Percentiles rank a stretch among this genome's conserved stretches.
phyloP scores from a whole-genome alignment of 2,797 vertebrate genomes.

The Rhynchotus rufescens region DNA sequence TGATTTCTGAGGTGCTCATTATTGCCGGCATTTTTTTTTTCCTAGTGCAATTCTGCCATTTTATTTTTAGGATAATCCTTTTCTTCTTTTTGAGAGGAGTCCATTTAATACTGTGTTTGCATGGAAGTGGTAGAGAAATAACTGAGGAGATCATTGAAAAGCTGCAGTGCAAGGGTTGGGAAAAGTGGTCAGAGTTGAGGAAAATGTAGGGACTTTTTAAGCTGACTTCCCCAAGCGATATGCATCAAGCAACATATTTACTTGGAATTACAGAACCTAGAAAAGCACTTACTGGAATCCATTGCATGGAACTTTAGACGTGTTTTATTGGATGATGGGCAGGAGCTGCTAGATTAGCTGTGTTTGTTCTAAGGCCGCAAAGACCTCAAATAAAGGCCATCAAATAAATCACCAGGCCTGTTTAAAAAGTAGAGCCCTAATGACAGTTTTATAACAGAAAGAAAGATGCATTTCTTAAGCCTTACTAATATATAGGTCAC shows the following conservation, averaged over 20 bases:
- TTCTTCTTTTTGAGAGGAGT: not conserved
- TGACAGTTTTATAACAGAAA: not conserved
- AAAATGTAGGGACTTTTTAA: not conserved
- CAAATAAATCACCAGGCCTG: not conserved
- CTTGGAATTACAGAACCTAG: not conserved
- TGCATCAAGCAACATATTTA: not conserved
- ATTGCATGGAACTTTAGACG: not conserved
- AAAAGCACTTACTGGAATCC: not conserved
- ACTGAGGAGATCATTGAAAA: not conserved
- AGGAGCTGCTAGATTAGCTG: not conserved
- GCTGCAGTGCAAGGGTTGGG: not conserved
- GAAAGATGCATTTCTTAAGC: not conserved
- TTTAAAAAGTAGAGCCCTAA: not conserved
- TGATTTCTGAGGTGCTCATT: not conserved
- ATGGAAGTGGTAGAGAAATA: not conserved
- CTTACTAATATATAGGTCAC: not conserved
- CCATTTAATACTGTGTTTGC: not conserved
- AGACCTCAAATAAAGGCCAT: fast-evolving
- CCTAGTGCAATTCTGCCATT: not conserved
- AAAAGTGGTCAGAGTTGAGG: not conserved
- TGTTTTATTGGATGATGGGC: not conserved
- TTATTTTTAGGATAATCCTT: not conserved
- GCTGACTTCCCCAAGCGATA: not conserved
- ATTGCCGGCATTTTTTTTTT: not conserved
- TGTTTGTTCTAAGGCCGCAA: not conserved